phyloP scores from a whole-genome alignment of 2,797 vertebrate genomes.

The Argya squamiceps region DNA sequence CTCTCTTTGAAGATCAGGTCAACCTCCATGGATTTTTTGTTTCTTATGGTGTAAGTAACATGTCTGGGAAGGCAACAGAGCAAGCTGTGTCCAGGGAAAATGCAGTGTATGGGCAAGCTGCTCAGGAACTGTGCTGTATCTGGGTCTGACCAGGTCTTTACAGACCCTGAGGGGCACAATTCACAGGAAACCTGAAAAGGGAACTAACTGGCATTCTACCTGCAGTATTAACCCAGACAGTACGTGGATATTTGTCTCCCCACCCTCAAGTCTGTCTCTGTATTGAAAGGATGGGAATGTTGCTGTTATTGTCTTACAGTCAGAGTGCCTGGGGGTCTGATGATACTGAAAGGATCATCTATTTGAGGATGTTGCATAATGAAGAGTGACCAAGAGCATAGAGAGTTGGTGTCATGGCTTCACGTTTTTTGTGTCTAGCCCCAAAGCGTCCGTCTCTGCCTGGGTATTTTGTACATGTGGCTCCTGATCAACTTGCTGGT shows the following conservation, averaged over 20 bases:
- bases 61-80: neutral
- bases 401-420: neutral
- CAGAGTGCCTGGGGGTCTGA: neutral
- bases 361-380: neutral
- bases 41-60: neutral
- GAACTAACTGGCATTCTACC: neutral
- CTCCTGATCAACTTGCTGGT: fast-evolving
- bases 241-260: neutral
- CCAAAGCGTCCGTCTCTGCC: fast-evolving
- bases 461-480: neutral
- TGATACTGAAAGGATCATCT: neutral
- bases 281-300: neutral
- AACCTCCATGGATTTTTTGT: neutral
- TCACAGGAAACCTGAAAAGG: slow-evolving; percentile 7
- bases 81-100: neutral
- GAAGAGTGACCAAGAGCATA: neutral
- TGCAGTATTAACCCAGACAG: neutral
- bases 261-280: neutral
- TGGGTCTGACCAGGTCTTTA: neutral
- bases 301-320: neutral
- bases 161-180: neutral
- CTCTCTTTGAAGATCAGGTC: neutral
- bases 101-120: neutral
- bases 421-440: neutral
- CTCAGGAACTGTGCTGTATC: neutral